Evolutionary conservation across 2,113 vertebrate genomes (phyloP).

Genomic region (Halichoeres trimaculatus): DNA sequence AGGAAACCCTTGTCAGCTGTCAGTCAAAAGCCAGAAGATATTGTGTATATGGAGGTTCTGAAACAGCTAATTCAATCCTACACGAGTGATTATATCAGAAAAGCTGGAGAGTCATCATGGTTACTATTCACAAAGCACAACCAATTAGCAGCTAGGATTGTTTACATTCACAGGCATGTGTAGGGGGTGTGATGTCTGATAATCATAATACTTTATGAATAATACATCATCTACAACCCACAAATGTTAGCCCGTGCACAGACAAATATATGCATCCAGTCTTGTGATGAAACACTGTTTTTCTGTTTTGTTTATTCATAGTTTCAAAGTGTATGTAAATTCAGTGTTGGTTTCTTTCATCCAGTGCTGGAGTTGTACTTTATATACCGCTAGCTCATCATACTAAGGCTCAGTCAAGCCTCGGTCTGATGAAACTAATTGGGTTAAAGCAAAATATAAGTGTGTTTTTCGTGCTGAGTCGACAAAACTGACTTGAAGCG

Average conservation of each 20-base stretch:
- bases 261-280: conserved; percentile 13
- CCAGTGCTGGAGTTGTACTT: conserved; percentile 24
- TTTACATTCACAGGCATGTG: conserved; percentile 2
- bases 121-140: conserved; percentile 9
- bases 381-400: conserved; percentile 41
- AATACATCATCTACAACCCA: neutral
- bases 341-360: conserved; percentile 19
- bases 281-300: neutral
- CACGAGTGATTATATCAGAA: conserved; percentile 3
- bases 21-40: conserved; percentile 51
- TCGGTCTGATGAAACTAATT: conserved; percentile 58
- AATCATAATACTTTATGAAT: neutral
- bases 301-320: conserved; percentile 13
- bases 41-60: conserved; percentile 24
- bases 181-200: conserved; percentile 4
- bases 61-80: conserved; percentile 18
- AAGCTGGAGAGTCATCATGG: conserved; percentile 7
- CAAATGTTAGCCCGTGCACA: neutral
- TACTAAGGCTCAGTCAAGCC: conserved; percentile 12
- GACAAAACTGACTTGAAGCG: conserved; percentile 68
- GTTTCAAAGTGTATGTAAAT: conserved; percentile 15
- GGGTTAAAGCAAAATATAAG: conserved; percentile 55
- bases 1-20: conserved; percentile 63
- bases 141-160: conserved; percentile 7
- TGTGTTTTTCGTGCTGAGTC: conserved; percentile 73